phyloP scores from a whole-genome alignment of 1,140 invertebrate genomes.

The Drosophila neocordata region DNA sequence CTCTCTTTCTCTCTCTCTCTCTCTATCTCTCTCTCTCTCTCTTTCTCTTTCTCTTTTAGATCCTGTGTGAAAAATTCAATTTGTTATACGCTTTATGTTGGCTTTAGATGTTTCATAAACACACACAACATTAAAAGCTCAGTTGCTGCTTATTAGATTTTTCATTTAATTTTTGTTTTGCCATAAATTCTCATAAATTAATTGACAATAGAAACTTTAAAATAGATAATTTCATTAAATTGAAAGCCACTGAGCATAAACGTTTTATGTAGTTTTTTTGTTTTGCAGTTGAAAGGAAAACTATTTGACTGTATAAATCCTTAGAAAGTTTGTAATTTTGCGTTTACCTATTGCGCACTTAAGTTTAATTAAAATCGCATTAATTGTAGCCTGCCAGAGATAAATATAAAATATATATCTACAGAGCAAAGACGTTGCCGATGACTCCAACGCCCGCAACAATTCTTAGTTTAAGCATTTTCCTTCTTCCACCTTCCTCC shows the following conservation, averaged over 20 bases:
- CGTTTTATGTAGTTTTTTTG: too few relatives aligned
- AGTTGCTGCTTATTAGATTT: conserved; percentile 22
- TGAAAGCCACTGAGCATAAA: conserved; percentile 48
- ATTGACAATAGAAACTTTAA: conserved; percentile 23
- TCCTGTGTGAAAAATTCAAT: conserved; percentile 71
- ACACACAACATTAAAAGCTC: conserved; percentile 61
- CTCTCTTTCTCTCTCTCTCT: background rate
- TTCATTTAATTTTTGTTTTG: conserved; percentile 14
- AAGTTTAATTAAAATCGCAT: conserved; percentile 78
- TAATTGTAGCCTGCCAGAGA: conserved; percentile 65
- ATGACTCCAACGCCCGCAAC: conserved; percentile 53
- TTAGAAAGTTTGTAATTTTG: conserved; percentile 56
- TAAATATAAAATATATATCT: conserved; percentile 56
- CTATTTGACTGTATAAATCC: conserved; percentile 48
- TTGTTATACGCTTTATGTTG: conserved; percentile 75
- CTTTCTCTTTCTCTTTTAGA: background rate
- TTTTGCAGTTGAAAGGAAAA: conserved; percentile 20
- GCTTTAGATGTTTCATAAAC: conserved; percentile 62
- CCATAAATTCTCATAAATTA: conserved; percentile 65
- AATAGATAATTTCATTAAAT: conserved; percentile 63
- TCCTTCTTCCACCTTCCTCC: background rate
- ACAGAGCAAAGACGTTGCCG: conserved; percentile 11
- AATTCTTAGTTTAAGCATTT: conserved; percentile 39
- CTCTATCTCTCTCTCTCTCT: background rate
- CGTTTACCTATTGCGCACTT: conserved; percentile 77